Evolutionary conservation across 1,140 invertebrate species (phyloP).

Genomic region (Drusus annulatus): DNA sequence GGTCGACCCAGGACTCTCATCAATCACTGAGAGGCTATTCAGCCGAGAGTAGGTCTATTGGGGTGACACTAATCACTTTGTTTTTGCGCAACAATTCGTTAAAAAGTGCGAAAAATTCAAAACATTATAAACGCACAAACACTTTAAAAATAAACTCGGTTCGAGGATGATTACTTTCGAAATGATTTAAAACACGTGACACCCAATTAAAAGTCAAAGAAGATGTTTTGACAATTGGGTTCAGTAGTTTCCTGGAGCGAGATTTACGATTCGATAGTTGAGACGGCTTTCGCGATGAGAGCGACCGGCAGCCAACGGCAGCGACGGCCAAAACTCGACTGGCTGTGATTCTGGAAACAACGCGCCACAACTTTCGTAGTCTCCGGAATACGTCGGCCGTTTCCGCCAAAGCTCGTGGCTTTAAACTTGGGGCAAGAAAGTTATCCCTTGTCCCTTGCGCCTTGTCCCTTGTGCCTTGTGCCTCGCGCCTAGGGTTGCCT

Average conservation of each 20-base stretch:
- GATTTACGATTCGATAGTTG: conserved; percentile 13
- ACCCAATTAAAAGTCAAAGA: background rate
- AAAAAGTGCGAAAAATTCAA: conserved; percentile 22
- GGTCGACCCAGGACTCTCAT: conserved; percentile 27
- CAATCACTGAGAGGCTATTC: conserved; percentile 42
- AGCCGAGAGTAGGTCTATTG: conserved; percentile 6
- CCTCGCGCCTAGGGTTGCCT: conserved; percentile 24
- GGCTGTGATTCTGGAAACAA: conserved; percentile 48
- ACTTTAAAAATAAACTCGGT: background rate
- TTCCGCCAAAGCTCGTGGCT: conserved; percentile 39
- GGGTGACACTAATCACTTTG: conserved; percentile 44
- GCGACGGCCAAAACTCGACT: conserved; percentile 54
- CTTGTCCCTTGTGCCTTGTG: conserved; percentile 16
- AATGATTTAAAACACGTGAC: background rate
- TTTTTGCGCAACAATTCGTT: conserved; percentile 31
- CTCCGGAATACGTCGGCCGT: conserved; percentile 46
- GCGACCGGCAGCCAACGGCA: conserved; percentile 38
- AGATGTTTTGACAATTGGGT: conserved; percentile 10
- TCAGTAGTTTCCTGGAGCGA: background rate
- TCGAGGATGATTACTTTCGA: background rate
- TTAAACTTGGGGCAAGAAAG: conserved; percentile 54
- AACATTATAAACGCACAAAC: conserved; percentile 6
- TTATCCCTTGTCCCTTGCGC: conserved; percentile 47
- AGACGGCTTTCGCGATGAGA: conserved; percentile 16
- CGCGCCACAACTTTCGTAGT: conserved; percentile 48